Evolutionary conservation across 2,888 invertebrate genomes (phyloP).

Genomic region (Kuschelorhynchus macadamiae): DNA sequence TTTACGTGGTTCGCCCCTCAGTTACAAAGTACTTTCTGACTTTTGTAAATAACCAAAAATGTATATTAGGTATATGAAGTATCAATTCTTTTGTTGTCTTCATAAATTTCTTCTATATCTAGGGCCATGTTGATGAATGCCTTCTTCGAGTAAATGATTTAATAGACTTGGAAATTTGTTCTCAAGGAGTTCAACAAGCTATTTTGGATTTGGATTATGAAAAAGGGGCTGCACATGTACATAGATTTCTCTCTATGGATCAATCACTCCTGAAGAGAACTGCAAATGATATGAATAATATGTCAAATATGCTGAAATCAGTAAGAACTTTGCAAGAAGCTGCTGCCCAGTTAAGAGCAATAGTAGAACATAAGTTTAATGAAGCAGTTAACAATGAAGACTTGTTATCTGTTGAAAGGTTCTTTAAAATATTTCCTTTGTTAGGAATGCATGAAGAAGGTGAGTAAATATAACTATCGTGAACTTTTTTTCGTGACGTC

Average conservation of each 20-base stretch:
- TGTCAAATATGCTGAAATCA: conserved; percentile 79
- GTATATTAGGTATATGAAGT: too few species aligned
- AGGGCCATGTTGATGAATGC: conserved; percentile 94
- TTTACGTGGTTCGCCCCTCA: too few species aligned
- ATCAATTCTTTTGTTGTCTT: too few species aligned
- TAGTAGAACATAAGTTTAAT: conserved; percentile 87
- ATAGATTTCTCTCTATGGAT: conserved; percentile 94
- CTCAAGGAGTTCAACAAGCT: conserved; percentile 96
- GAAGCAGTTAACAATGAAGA: conserved; percentile 92
- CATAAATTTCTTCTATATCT: conserved; percentile 5
- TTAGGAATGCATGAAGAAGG: conserved; percentile 91
- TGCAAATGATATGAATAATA: conserved; percentile 81
- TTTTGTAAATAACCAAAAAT: too few species aligned
- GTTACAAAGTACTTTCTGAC: too few species aligned
- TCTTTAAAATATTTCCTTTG: conserved; percentile 97
- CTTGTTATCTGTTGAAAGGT: conserved; percentile 90
- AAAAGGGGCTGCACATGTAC: conserved; percentile 95
- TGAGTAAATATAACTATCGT: too few species aligned
- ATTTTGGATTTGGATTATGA: conserved; percentile 97
- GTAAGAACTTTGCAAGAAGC: conserved; percentile 83
- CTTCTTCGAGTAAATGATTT: conserved; percentile 95
- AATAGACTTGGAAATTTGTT: conserved; percentile 94
- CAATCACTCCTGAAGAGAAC: conserved; percentile 84
- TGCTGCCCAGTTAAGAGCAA: conserved; percentile 77
- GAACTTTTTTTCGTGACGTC: too few species aligned